phyloP scores from a whole-genome alignment of 2,113 vertebrate species.

The Myotis brandtii region DNA sequence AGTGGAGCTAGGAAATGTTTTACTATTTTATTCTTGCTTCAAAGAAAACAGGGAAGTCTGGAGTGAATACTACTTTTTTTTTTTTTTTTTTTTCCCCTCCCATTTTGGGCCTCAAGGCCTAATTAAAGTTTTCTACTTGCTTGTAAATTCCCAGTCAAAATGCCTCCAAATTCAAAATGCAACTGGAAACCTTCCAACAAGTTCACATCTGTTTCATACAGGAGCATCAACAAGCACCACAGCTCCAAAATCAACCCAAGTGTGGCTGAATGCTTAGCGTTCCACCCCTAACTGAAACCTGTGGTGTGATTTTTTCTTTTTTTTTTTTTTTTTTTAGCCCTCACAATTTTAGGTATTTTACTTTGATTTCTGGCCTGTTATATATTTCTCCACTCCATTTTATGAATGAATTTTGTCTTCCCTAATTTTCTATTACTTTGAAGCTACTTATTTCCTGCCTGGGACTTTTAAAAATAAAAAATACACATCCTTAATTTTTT shows the following conservation, averaged over 20 bases:
- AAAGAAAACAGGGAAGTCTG: background rate
- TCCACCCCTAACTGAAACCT: slow-evolving; percentile 10
- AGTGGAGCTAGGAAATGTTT: background rate
- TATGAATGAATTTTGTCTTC: slow-evolving; percentile 50
- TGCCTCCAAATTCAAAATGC: background rate
- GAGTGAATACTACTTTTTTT: background rate
- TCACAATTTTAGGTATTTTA: slow-evolving; percentile 35
- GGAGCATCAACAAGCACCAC: background rate
- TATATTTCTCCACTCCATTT: slow-evolving; percentile 8
- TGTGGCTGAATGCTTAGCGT: background rate
- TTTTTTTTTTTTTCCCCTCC: too few species aligned
- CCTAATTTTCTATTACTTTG: slow-evolving; percentile 43
- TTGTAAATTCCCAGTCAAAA: slow-evolving; percentile 35
- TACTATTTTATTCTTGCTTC: slow-evolving; percentile 14
- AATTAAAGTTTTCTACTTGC: slow-evolving; percentile 18
- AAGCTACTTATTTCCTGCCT: slow-evolving; percentile 55
- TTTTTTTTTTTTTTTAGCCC: slow-evolving; percentile 38
- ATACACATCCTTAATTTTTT: background rate
- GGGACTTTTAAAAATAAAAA: background rate
- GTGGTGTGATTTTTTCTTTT: too few species aligned
- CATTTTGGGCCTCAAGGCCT: background rate
- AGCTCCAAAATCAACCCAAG: slow-evolving; percentile 1
- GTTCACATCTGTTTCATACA: background rate
- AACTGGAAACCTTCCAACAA: background rate
- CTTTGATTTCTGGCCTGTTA: slow-evolving; percentile 30